Evolutionary conservation across 1,140 invertebrate genomes (phyloP).

Genomic region (Campoletis sonorensis): DNA sequence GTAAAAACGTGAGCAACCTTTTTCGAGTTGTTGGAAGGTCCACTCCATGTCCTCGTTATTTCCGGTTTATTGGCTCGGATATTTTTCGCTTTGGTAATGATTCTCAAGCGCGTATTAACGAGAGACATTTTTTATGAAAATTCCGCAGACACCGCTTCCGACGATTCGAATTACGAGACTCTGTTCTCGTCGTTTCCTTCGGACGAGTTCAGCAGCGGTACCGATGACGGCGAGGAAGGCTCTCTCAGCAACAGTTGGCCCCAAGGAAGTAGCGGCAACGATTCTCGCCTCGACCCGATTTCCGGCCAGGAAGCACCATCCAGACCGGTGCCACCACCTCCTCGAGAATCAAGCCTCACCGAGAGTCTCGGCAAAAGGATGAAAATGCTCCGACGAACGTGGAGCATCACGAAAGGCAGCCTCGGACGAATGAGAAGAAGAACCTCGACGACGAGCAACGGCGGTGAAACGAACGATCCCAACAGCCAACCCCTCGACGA

Average conservation of each 20-base stretch:
- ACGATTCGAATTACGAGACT: constrained; percentile 73
- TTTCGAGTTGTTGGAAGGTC: too few relatives aligned
- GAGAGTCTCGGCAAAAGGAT: constrained; percentile 68
- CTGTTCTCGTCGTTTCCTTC: constrained; percentile 63
- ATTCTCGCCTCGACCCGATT: constrained; percentile 16
- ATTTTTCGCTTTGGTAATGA: too few relatives aligned
- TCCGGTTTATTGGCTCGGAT: too few relatives aligned
- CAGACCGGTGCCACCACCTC: constrained; percentile 68
- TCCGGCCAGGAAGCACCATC: constrained; percentile 61
- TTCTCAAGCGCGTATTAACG: too few relatives aligned
- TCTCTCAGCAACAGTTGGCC: neutral
- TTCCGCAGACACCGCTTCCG: constrained; percentile 67
- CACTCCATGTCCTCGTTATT: too few relatives aligned
- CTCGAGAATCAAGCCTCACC: constrained; percentile 68
- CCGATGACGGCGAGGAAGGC: constrained; percentile 49
- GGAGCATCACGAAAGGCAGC: constrained; percentile 74
- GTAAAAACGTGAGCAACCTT: too few relatives aligned
- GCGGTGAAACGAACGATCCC: constrained; percentile 38
- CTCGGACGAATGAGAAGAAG: constrained; percentile 68
- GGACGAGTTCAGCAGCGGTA: constrained; percentile 65
- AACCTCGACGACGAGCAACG: constrained; percentile 54
- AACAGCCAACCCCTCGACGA: constrained; percentile 35
- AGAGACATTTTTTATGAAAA: neutral
- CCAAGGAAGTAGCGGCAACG: neutral
- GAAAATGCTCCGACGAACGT: constrained; percentile 70